Percentiles rank a stretch among this genome's conserved stretches.
Conservation (phyloP, 2,888 invertebrate species). For the Hedychridium roseum region DNA sequence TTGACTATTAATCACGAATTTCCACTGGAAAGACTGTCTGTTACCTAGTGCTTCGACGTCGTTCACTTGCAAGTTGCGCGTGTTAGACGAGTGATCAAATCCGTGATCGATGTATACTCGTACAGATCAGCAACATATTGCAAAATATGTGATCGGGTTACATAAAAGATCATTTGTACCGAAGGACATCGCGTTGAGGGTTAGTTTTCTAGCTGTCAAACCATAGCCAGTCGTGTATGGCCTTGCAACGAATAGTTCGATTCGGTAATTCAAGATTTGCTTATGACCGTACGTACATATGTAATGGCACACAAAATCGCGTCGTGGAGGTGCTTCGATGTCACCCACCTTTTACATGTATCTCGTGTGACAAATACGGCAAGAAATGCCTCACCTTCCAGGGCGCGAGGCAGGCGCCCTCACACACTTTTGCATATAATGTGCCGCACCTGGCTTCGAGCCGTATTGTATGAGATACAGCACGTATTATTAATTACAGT, state of each 20-base stretch:
- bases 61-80: slow-evolving; percentile 29
- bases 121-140: slow-evolving; percentile 30
- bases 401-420: slow-evolving; percentile 46
- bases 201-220: slow-evolving; percentile 27
- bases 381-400: slow-evolving; percentile 45
- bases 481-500: no score
- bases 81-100: slow-evolving; percentile 22
- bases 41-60: slow-evolving; percentile 29
- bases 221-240: slow-evolving; percentile 5
- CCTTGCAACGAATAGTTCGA: background rate
- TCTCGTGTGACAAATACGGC: slow-evolving; percentile 40
- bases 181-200: slow-evolving; percentile 36
- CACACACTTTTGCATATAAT: slow-evolving; percentile 34
- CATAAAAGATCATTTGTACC: slow-evolving; percentile 31
- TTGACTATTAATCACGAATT: no score
- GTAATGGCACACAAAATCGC: slow-evolving; percentile 16
- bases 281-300: no score
- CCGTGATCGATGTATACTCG: slow-evolving; percentile 20
- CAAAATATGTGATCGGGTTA: slow-evolving; percentile 32
- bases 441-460: slow-evolving; percentile 26
- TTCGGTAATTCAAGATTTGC: no score
- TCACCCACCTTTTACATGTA: slow-evolving; percentile 41
- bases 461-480: no score
- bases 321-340: slow-evolving; percentile 19
- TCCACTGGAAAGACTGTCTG: no score